A percentile compares a stretch with the other conserved stretches of the same genome.
phyloP scores from a whole-genome alignment of 1,140 invertebrate genomes.

The Calosoma granatense region DNA sequence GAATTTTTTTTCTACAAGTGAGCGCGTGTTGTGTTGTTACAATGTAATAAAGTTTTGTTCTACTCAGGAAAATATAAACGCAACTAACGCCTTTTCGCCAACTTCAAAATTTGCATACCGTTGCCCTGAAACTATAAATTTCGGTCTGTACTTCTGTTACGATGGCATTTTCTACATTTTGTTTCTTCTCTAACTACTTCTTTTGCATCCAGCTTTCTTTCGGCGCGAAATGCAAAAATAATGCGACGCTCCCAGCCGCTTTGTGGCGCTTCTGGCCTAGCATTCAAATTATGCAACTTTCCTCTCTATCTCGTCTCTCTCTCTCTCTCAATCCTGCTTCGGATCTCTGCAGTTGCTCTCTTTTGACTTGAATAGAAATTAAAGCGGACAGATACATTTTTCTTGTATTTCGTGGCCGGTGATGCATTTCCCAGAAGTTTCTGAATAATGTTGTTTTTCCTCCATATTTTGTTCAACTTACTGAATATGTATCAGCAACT shows the following conservation, averaged over 20 bases:
- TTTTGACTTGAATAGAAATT: neutral
- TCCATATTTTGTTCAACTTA: no score
- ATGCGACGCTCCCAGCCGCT: neutral
- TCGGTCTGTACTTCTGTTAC: neutral
- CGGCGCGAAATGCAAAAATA: neutral
- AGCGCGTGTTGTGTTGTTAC: neutral
- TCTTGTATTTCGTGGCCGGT: neutral
- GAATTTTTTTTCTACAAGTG: neutral
- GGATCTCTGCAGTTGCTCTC: no score
- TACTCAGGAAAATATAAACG: neutral
- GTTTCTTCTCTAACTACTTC: neutral
- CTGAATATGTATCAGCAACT: no score
- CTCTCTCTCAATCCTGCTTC: no score
- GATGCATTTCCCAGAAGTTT: no score
- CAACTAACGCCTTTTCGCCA: neutral
- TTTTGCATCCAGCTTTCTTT: neutral
- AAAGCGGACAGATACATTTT: neutral
- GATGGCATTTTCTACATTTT: neutral
- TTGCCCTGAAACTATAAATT: constrained; percentile 4
- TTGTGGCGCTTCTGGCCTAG: neutral
- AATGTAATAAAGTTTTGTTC: neutral
- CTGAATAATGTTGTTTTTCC: neutral
- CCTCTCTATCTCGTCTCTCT: neutral
- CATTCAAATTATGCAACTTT: neutral
- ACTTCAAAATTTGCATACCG: constrained; percentile 2